phyloP scores from a whole-genome alignment of 92 coral and sea anemone species.

The Bergia sp. region DNA sequence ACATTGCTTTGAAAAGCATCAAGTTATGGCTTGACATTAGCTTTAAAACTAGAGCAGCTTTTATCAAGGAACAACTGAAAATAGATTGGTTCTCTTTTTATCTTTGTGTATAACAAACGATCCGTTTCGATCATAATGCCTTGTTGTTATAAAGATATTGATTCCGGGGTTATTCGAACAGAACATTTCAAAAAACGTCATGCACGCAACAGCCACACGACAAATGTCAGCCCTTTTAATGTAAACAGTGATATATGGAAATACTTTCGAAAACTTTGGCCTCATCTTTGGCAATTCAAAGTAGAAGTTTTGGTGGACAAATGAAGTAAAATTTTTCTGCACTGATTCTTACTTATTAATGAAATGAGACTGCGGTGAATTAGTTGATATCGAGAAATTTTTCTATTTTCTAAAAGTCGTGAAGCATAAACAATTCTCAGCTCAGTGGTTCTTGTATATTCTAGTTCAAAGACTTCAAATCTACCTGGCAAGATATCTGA shows the following conservation, averaged over 20 bases:
- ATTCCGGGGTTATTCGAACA: not conserved
- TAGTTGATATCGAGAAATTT: not conserved
- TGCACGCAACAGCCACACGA: not conserved
- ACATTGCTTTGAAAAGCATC: not conserved
- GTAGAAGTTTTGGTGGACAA: not conserved
- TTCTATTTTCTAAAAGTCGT: slow-evolving; percentile 13
- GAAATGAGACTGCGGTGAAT: slow-evolving; percentile 13
- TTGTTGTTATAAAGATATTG: not conserved
- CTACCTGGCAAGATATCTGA: not conserved
- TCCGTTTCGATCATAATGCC: not conserved
- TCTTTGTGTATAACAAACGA: not conserved
- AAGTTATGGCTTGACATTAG: not conserved
- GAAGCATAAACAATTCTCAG: slow-evolving; percentile 19
- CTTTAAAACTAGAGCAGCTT: not conserved
- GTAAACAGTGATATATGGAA: not conserved
- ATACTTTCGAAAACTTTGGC: not conserved
- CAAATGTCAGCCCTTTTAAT: not conserved
- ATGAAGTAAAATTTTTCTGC: not conserved
- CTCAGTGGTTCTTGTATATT: not conserved
- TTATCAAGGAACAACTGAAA: not conserved
- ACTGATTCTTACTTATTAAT: not conserved
- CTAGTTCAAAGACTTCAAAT: not conserved
- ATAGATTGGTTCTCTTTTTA: not conserved
- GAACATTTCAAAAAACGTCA: not conserved
- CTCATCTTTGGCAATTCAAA: not conserved